phyloP scores from a whole-genome alignment of 2,797 vertebrate genomes.

The Esox masquinongy region DNA sequence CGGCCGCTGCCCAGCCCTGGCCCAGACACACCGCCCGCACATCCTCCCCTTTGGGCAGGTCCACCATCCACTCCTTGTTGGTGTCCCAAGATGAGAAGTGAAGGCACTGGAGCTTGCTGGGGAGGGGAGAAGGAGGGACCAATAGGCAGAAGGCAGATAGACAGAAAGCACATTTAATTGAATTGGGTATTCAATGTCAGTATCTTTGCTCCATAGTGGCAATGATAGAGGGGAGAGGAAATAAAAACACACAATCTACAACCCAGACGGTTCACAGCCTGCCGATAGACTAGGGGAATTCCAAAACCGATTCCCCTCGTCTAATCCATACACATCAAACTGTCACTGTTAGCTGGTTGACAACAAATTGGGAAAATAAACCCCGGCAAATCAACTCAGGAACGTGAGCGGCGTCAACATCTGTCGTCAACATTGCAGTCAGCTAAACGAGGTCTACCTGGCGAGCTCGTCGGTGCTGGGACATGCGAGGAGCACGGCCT shows the following conservation, averaged over 20 bases:
- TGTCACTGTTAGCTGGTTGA: neutral
- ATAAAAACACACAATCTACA: too few relatives aligned
- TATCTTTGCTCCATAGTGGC: neutral
- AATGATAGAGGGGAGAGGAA: neutral
- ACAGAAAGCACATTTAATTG: neutral
- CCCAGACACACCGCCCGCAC: constrained; percentile 85
- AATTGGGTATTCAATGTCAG: neutral
- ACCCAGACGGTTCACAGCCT: too few relatives aligned
- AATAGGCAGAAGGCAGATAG: neutral
- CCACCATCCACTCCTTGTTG: constrained; percentile 95
- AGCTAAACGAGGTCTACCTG: constrained; percentile 75
- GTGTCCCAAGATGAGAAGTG: constrained; percentile 96
- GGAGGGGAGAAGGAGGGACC: neutral
- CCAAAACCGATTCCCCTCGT: neutral
- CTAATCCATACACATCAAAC: neutral
- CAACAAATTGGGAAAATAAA: neutral
- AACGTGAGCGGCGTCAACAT: neutral
- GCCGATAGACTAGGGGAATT: too few relatives aligned
- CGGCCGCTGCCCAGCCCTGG: constrained; percentile 89
- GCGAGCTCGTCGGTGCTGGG: constrained; percentile 84
- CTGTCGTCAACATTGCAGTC: too few relatives aligned
- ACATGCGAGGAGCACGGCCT: constrained; percentile 90
- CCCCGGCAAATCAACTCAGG: neutral
- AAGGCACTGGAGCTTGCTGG: constrained; percentile 93
- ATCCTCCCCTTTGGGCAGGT: constrained; percentile 87